Base-by-base conservation (phyloP, 2,113 vertebrate genomes). In the Pyrgilauda ruficollis region DNA sequence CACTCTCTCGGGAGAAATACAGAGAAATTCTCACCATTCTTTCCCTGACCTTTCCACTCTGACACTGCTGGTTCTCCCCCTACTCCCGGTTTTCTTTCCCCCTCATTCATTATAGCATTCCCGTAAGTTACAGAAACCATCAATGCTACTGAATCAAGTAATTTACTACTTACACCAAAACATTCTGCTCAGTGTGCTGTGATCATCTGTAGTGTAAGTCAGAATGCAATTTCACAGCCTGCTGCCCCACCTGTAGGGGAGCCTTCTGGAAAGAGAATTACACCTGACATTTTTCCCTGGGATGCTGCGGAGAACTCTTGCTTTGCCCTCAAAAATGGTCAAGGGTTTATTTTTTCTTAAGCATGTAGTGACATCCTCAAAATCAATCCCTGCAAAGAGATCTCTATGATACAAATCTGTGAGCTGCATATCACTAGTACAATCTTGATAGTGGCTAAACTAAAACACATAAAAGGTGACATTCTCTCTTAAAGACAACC, bases 161-260 rank as follows among this genome's bases (percentile, higher is more conserved):
- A 92, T 98, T 98, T 97, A 98, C 98, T 98, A 98, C 98, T 96
- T 93, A 84, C 77, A 98, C 95, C 95, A 73, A 95, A 97, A 94
- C 59, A 12, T 88, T 96, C 96, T 96, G 93, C 96, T 98, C 91
- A 80, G 55, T 87, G 92, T 87, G 94, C 97, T 90, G 85, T 87
- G 97, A 96, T 98, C 97, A 98, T 97, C 94, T 95, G 87, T 70
- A 92, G 95, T 97, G 97, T 98, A 98, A 99, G 98, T 98, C 97
- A 98, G 97, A 98, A 98, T 97, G 98, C 96, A 99, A 99, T 99
- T 99, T 99, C 99, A 99, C 98, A 99, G 98, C 97, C 98, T 97
- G 95, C 97, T 99, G 98, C 98, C 96, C 98, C 98, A 98, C 98
- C 98, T 98, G 98, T 98, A 98, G 98, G 97, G 98, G 97, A 97